These are phyloP conservation scores for Parauchenoglanis punctatus DNA, from an alignment of 2,797 vertebrate genomes.

Conservation along the genomic window DNA sequence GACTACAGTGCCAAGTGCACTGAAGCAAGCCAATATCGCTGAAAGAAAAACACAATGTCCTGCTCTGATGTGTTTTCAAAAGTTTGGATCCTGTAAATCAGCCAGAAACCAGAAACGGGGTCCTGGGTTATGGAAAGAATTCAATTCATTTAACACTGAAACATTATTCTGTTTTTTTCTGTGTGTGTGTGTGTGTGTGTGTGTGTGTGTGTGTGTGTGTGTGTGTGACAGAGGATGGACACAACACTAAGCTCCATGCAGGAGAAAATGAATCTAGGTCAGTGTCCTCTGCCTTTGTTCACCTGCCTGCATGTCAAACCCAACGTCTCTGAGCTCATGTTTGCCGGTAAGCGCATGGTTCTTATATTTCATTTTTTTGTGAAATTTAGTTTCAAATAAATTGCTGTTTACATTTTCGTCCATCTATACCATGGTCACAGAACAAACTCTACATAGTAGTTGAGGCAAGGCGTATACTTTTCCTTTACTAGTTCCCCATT, in stretches of 20 bases:
- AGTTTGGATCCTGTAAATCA: not conserved
- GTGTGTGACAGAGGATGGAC: constrained; percentile 86
- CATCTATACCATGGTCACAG: not conserved
- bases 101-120: not conserved
- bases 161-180: not conserved
- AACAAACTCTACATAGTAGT: too few species aligned
- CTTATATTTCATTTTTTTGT: not conserved
- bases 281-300: constrained; percentile 91
- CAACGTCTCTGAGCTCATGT: constrained; percentile 98
- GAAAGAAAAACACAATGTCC: constrained; percentile 20
- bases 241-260: constrained; percentile 86
- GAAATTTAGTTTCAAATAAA: not conserved
- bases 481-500: not conserved
- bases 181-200: constrained; percentile 33
- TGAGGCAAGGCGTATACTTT: not conserved
- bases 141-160: constrained; percentile 9
- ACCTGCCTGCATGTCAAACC: constrained; percentile 98
- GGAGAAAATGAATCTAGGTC: constrained; percentile 83
- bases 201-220: constrained; percentile 32
- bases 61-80: not conserved
- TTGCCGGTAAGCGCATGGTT: constrained; percentile 79
- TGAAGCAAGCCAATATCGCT: not conserved
- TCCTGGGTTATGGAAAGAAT: constrained; percentile 11
- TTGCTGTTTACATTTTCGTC: not conserved
- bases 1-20: not conserved